Evolutionary conservation across 2,888 invertebrate genomes (phyloP), one percentile per base, ranked within the genome.

Genomic region (Scaptomyza flava): DNA sequence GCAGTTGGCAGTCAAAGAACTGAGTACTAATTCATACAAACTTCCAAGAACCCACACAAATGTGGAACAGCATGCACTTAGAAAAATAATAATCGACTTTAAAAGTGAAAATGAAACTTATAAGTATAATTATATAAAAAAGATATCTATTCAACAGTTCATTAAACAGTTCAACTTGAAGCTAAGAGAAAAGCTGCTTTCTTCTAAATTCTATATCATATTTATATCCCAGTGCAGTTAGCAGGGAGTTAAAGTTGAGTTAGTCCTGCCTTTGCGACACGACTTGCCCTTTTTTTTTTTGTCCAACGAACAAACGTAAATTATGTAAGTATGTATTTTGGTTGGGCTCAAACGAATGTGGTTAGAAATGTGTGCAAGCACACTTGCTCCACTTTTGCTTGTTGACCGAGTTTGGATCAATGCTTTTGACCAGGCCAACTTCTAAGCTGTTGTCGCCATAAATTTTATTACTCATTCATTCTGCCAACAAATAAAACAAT

Each of bases 361-460:
- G 20, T 36, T 17, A 17, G 23, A 53, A 43, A 47, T 58, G 36
- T 46, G 48, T 33, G 45, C 27, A 27, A 3, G 9, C 30, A n/a
- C 31, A 31, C 27, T 27, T 66, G 47, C 11, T 17, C 14, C 20
- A 67, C 42, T 59, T 59, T 47, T 31, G 56, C 41, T 56, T 48
- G 54, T 75, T 69, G 72, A 53, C 70, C 71, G 70, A 64, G 54
- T 75, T 72, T 34, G 8, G 59, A 70, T 72, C 72, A 31, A 68
- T 69, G 53, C 23, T 57, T 51, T 56, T 51, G 69, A 46, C 48
- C 72, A 38, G 52, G 54, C 45, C 53, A 54, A 64, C 31, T 31
- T 27, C 47, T 17, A 27, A 50, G 48, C 33, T 41, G 1, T 41
- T 41, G 17, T 41, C 41, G 9, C 41, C 41, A 41, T 41, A 27